Evolutionary conservation across 2,113 vertebrate species (phyloP).

Genomic region (Polyodon spathula): DNA sequence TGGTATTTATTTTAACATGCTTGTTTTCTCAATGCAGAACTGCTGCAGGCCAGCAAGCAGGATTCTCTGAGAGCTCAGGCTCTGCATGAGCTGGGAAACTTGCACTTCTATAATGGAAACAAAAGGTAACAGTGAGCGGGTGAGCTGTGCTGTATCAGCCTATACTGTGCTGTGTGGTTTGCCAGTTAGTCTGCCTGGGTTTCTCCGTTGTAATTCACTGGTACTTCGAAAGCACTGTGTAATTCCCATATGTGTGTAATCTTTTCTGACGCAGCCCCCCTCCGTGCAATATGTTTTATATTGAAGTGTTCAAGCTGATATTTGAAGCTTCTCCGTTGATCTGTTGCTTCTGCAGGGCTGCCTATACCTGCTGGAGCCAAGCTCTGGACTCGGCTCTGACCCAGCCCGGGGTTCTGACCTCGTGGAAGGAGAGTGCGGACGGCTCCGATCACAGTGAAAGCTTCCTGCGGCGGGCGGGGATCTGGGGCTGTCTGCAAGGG

Average conservation of each 20-base stretch:
- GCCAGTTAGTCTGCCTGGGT: neutral
- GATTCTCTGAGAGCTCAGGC: constrained; percentile 70
- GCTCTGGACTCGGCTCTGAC: constrained; percentile 75
- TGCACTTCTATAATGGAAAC: constrained; percentile 71
- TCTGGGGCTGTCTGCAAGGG: constrained; percentile 87
- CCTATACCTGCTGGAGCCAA: constrained; percentile 77
- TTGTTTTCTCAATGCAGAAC: constrained; percentile 58
- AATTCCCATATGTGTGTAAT: too few species aligned
- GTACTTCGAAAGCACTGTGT: too few species aligned
- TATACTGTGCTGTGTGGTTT: constrained; percentile 12
- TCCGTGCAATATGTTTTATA: too few species aligned
- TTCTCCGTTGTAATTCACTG: neutral
- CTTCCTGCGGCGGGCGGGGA: constrained; percentile 65
- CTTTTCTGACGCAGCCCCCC: too few species aligned
- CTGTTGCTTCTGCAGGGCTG: constrained; percentile 51
- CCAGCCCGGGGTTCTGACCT: constrained; percentile 54
- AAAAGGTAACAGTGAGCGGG: constrained; percentile 58
- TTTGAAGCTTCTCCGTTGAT: too few species aligned
- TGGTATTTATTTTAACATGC: too few species aligned
- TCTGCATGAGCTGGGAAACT: constrained; percentile 79
- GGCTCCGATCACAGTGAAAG: constrained; percentile 54
- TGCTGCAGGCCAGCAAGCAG: constrained; percentile 60
- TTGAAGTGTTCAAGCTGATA: too few species aligned
- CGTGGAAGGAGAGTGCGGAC: constrained; percentile 65
- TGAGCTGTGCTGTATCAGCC: constrained; percentile 1